Evolutionary conservation across 2,888 invertebrate genomes (phyloP), one percentile per base, ranked within the genome.

Genomic region (Callosobruchus maculatus): DNA sequence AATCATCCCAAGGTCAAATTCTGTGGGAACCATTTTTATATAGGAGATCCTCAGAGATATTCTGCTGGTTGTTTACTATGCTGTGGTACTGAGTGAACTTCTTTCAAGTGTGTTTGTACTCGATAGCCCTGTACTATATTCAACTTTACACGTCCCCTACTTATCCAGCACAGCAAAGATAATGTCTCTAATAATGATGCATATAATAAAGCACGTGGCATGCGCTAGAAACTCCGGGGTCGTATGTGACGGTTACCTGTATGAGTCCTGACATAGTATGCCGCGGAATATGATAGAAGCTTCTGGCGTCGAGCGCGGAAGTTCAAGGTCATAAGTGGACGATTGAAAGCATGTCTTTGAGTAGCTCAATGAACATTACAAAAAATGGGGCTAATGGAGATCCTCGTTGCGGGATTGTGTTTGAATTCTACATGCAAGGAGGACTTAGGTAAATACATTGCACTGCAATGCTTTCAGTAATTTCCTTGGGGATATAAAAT

Each of bases 381-480:
- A 71, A 74, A 49, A 68, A 82, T 82, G 82, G 80, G 80, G 72
- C 72, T 81, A 68, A 69, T 77, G 3, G 81, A 82, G 74, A 72
- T 81, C 67, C 74, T 81, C 31, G 70, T 81, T 21, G 76, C 80
- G 20, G 75, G 78, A 22, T 74, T 82, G 71, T 82, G 81, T 77
- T 76, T 82, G 2, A 81, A 82, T 72, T 74, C 77, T 20, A 81
- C 81, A 1, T 66, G 68, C 13, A 7, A 67, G 67, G 26, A 69
- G 21, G 18, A 21, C 13, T 21, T 22, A 31, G 67, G 68, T 70
- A 26, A 72, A 22, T 20, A 67, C 18, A 67, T 26, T 72, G 22
- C 21, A n/a, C n/a, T n/a, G n/a, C n/a, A n/a, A n/a, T n/a, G n/a
- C n/a, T n/a, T n/a, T n/a, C n/a, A n/a, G n/a, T n/a, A n/a, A n/a